A percentile compares a stretch with the other conserved stretches of the same genome.
Evolutionary conservation across 1,140 invertebrate genomes (phyloP).

Genomic region (Rhynchophorus ferrugineus): DNA sequence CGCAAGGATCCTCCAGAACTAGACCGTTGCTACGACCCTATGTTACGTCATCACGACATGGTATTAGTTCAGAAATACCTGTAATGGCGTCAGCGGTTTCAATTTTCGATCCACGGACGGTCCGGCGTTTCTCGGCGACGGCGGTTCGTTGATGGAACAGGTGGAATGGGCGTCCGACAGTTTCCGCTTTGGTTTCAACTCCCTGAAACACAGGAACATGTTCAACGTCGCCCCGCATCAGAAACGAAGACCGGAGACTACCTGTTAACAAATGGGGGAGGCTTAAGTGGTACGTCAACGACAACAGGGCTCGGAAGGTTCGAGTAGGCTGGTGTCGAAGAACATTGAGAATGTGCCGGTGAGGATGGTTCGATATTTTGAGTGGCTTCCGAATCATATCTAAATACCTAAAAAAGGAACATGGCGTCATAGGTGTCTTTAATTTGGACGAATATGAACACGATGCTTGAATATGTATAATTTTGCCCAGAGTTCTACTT

Average conservation of each 20-base stretch:
- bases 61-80: slow-evolving; percentile 32
- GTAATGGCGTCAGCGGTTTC: slow-evolving; percentile 34
- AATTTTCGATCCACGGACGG: slow-evolving; percentile 40
- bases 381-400: slow-evolving; percentile 50
- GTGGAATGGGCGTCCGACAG: slow-evolving; percentile 50
- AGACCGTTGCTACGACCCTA: too few species aligned
- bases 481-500: too few species aligned
- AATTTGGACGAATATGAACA: too few species aligned
- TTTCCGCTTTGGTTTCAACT: slow-evolving; percentile 66
- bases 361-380: slow-evolving; percentile 46
- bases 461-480: too few species aligned
- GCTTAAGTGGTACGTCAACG: slow-evolving; percentile 43
- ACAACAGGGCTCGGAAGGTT: slow-evolving; percentile 51
- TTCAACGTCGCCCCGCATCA: neutral
- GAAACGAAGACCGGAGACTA: neutral
- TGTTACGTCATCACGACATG: too few species aligned
- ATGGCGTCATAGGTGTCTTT: too few species aligned
- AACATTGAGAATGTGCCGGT: slow-evolving; percentile 46
- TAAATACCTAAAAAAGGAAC: slow-evolving; percentile 40
- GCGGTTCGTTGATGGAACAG: slow-evolving; percentile 41
- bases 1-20: too few species aligned
- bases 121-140: slow-evolving; percentile 40
- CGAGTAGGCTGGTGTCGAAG: slow-evolving; percentile 47
- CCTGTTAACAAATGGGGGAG: slow-evolving; percentile 64
- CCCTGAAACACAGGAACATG: slow-evolving; percentile 39